Base-by-base conservation (phyloP, 2,888 invertebrate genomes). In the Cryptocheilus praepositus region DNA sequence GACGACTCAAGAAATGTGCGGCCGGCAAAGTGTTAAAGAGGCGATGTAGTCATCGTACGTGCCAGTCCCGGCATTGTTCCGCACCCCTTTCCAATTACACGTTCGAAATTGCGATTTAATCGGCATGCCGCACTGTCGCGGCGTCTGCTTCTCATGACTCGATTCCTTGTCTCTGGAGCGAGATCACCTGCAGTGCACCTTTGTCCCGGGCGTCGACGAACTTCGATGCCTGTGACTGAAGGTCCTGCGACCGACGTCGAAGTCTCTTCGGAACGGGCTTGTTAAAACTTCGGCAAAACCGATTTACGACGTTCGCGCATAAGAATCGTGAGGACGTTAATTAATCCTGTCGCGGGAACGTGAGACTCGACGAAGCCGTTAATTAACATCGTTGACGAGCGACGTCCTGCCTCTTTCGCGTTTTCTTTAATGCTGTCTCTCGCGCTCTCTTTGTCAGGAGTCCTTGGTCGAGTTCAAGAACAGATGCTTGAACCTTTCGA, bases 61-160 rank as follows among this genome's bases (percentile, higher is more conserved):
- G 56, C 57, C 61, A 28, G 56, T 58, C 55, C 45, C 60, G 11
- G 36, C 22, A 52, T 44, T 68, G 56, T 67, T 66, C 52, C 64
- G 72, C 56, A 64, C 60, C 61, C 66, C 71, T 70, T 77, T 80
- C 77, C 81, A 80, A 81, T 80, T 80, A 79, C 68, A 74, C 72
- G 59, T 49, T 56, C 67, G 71, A 81, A 76, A 79, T 80, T 80
- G 76, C 77, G 76, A 73, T 76, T 81, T 76, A 79, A 79, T 80
- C 71, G 59, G 71, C 74, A 73, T 59, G 59, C 71, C 65, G 61
- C 53, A 59, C 71, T 65, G 61, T 49, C 53, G 59, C 16, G 45
- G 45, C 53, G 3, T 4, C 7, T 11, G 36, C 11, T 11, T 1
- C 36, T 36, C 36, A 22, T 74, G 68, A 69, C 74, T 71, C 68